Evolutionary conservation across 1,140 invertebrate species (phyloP).

Genomic region (Drosophila ohnishii): DNA sequence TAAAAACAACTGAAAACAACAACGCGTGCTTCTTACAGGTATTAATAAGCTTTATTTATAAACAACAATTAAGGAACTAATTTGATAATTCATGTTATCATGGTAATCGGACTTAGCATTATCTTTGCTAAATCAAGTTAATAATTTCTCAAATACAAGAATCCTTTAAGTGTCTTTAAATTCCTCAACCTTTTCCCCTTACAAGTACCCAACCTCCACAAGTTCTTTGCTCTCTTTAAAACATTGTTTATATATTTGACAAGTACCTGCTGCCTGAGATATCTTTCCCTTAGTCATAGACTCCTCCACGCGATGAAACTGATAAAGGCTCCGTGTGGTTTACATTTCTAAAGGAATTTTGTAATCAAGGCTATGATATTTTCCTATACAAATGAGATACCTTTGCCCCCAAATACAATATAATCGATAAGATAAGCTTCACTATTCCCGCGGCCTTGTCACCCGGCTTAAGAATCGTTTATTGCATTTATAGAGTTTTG

Average conservation of each 20-base stretch:
- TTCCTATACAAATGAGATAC: conserved; percentile 3
- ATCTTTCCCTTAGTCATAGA: conserved; percentile 31
- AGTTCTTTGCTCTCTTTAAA: not conserved
- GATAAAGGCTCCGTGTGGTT: conserved; percentile 39
- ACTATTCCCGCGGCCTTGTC: conserved; percentile 9
- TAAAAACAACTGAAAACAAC: no score
- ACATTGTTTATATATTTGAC: not conserved
- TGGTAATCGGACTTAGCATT: not conserved
- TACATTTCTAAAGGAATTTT: conserved; percentile 31
- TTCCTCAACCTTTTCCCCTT: no score
- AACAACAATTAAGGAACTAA: not conserved
- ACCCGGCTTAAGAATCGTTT: conserved; percentile 1
- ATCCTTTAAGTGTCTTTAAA: not conserved
- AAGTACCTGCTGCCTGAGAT: conserved; percentile 16
- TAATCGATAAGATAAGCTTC: conserved; percentile 54
- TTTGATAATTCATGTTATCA: not conserved
- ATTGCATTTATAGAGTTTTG: conserved; percentile 1
- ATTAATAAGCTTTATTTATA: not conserved
- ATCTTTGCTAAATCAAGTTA: conserved; percentile 13
- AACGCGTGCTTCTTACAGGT: not conserved
- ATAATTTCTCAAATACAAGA: not conserved
- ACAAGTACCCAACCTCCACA: conserved; percentile 5
- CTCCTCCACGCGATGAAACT: not conserved
- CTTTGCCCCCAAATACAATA: conserved; percentile 8
- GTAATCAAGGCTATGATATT: conserved; percentile 22